Conservation (phyloP, 2,888 invertebrate genomes). For the Dryobota labecula region DNA sequence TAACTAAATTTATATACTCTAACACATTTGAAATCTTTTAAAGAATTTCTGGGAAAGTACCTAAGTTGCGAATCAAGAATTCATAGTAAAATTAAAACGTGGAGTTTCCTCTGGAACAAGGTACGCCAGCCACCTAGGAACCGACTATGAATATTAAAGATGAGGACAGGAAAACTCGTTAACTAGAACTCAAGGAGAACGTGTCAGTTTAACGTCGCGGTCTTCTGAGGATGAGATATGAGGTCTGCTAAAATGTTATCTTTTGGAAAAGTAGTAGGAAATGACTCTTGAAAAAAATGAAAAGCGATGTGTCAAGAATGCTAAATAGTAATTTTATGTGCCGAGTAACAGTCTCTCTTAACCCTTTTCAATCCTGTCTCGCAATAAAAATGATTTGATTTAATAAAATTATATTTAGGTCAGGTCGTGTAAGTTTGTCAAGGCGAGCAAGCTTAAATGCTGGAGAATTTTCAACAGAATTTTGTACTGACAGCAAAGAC, state of each 20-base stretch:
- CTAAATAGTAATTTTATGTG: not conserved
- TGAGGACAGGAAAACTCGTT: slow-evolving; percentile 58
- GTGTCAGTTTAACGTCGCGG: slow-evolving; percentile 50
- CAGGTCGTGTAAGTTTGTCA: not conserved
- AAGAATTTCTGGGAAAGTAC: slow-evolving; percentile 15
- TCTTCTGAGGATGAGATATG: slow-evolving; percentile 17
- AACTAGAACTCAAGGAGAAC: slow-evolving; percentile 48
- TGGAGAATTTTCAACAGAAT: not conserved
- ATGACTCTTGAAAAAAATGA: no score
- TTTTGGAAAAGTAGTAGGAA: not conserved
- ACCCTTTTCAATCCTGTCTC: no score
- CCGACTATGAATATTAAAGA: slow-evolving; percentile 53
- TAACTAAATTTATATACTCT: slow-evolving; percentile 7
- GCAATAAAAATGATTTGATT: not conserved
- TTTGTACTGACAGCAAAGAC: not conserved
- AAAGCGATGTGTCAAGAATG: not conserved
- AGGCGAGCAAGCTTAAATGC: not conserved
- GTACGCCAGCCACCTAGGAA: slow-evolving; percentile 30
- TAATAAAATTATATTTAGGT: not conserved
- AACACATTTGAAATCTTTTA: slow-evolving; percentile 20
- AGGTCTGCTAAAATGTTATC: slow-evolving; percentile 17
- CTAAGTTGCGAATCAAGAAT: slow-evolving; percentile 25
- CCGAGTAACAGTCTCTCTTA: not conserved
- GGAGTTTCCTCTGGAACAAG: slow-evolving; percentile 15
- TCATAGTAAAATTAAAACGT: slow-evolving; percentile 37